Evolutionary conservation across 2,797 vertebrate genomes (phyloP), one percentile per base, ranked within the genome.

Genomic region (Acropternis orthonyx): DNA sequence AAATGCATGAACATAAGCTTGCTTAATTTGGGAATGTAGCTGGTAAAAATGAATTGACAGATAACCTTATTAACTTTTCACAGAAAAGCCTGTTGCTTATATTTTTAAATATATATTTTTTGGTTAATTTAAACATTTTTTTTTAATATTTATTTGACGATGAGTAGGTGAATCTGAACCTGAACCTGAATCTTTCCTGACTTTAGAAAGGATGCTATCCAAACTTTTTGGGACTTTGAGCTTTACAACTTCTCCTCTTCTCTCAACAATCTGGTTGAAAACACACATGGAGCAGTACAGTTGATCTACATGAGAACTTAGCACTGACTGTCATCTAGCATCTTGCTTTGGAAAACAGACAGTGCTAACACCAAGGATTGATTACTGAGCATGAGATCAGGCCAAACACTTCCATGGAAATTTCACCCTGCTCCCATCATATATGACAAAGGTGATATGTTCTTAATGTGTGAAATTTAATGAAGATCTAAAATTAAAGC

Each of bases 1-100:
- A 91, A 92, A 86, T 52, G 8, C 41, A 65, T 91, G 37, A 94
- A 62, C 7, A 81, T 62, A 93, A 85, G 6, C 30, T 71, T 89
- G 19, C 23, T 34, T 93, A 88, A 72, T 88, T 82, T 77, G 39
- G 74, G 44, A 84, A 79, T 61, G 46, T 73, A 92, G 30, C 14
- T 84, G 34, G 27, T 56, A 49, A 79, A 94, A 91, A 80, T 48
- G 22, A 91, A 80, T 52, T 79, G 41, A n/a, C 67, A 69, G 65
- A 59, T 52, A 27, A 93, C 51, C 39, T 92, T 81, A 71, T 62
- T 73, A 76, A 14, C 10, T 83, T 79, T 84, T 74, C 46, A 88
- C 22, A 54, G 56, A 90, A 87, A 92, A 91, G 1, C 2, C 18
- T 49, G 10, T 66, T 72, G 54, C 14, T 88, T 81, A 34, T 65